Evolutionary conservation across 2,888 invertebrate genomes (phyloP), one percentile per base, ranked within the genome.

Genomic region (Copidosoma aretas): DNA sequence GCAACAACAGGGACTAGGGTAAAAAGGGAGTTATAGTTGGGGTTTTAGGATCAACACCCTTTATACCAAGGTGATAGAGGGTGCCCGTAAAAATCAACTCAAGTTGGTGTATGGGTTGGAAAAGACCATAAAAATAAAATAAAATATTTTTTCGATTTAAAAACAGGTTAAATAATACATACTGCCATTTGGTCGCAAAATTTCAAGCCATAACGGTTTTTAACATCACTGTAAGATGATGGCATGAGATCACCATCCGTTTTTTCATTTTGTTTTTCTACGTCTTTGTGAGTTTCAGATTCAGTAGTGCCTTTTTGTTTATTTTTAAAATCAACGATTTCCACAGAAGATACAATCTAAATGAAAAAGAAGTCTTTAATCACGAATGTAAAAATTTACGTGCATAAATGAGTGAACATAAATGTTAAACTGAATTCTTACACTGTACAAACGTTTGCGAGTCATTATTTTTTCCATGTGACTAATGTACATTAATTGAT

Each of bases 401-500:
- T 22, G 8, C 52, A 8, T 15, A 41, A 61, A 19, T 39, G 57
- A n/a, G n/a, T 41, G 32, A 21, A n/a, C 1, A 19, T 8, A 22
- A 1, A 15, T 52, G 46, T 53, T 17, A 21, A 63, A 49, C 58
- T 58, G 17, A 46, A 21, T 54, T 64, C 64, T 67, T 71, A 71
- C 71, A 70, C 77, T 76, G 74, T 83, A 81, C 71, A 76, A 78
- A 72, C 80, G 78, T 67, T 75, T 81, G 56, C 76, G 78, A 17
- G 76, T 74, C n/a, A 75, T 12, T 0, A 70, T 64, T 73, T 78
- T 81, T 8, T 84, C 81, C 63, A 77, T 70, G 58, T 84, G 83
- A 46, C 77, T 75, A 25, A 72, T 58, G 56, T 80, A 76, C 39
- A 84, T 75, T 64, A 86, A 65, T 68, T 86, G 85, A 56, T 85